Conservation (phyloP, 2,113 vertebrate species). For the Notothenia rossii region DNA sequence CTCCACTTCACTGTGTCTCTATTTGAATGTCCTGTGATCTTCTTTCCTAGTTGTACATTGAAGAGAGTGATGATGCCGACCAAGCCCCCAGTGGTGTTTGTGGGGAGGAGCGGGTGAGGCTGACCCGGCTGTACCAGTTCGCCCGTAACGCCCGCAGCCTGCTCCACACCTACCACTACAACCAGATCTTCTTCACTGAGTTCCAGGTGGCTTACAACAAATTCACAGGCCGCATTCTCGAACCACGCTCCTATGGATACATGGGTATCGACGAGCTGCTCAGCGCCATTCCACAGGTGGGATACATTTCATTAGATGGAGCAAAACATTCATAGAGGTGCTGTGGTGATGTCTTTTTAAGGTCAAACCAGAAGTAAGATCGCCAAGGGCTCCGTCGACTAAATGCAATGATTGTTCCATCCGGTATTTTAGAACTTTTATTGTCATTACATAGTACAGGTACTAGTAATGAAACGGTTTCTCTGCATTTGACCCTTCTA, state of each 20-base stretch:
- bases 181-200: conserved; percentile 97
- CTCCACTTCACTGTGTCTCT: neutral
- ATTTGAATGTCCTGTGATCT: neutral
- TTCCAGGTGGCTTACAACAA: conserved; percentile 92
- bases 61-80: conserved; percentile 52
- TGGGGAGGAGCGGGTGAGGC: conserved; percentile 87
- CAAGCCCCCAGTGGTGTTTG: neutral
- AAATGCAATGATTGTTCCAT: too few relatives aligned
- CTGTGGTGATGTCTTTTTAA: too few relatives aligned
- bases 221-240: conserved; percentile 89
- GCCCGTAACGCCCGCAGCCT: conserved; percentile 92
- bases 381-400: too few relatives aligned
- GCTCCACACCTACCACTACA: conserved; percentile 98
- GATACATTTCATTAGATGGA: neutral
- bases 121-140: conserved; percentile 94
- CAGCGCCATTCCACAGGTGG: conserved; percentile 93
- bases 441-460: too few relatives aligned
- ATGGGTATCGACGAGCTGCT: conserved; percentile 91
- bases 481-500: too few relatives aligned
- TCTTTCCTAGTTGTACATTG: conserved; percentile 85
- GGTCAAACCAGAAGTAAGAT: too few relatives aligned
- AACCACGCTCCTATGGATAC: conserved; percentile 90
- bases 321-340: too few relatives aligned
- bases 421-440: too few relatives aligned
- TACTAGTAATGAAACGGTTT: too few relatives aligned